These are phyloP conservation scores for Panurus biarmicus DNA, from an alignment of 2,113 vertebrate genomes.

Conservation along the genomic window DNA sequence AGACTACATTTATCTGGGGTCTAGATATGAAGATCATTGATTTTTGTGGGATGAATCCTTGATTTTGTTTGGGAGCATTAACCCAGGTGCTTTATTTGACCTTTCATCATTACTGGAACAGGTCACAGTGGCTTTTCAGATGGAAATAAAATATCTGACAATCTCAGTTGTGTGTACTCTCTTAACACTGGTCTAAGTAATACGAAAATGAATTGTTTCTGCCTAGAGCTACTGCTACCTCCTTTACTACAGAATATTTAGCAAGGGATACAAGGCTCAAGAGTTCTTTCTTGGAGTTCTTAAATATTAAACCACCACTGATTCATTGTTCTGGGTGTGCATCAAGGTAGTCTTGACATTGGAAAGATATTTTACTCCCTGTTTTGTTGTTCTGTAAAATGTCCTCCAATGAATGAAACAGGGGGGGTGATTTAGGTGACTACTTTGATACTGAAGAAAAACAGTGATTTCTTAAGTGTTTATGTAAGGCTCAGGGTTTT, in stretches of 20 bases:
- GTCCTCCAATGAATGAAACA: background rate
- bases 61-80: background rate
- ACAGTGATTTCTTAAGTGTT: background rate
- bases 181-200: background rate
- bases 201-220: background rate
- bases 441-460: background rate
- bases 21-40: background rate
- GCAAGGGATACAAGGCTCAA: background rate
- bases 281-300: background rate
- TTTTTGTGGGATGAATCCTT: background rate
- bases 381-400: background rate
- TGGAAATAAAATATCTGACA: background rate
- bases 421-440: background rate
- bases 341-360: background rate
- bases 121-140: background rate
- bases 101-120: background rate
- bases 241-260: background rate
- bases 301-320: background rate
- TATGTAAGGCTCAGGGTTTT: background rate
- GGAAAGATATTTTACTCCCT: background rate
- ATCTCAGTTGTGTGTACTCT: background rate
- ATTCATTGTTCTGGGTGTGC: background rate
- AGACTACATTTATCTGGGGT: background rate
- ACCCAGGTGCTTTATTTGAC: background rate
- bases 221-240: background rate